Evolutionary conservation across 2,888 invertebrate species (phyloP).

Genomic region (Ennomos quercinarius): DNA sequence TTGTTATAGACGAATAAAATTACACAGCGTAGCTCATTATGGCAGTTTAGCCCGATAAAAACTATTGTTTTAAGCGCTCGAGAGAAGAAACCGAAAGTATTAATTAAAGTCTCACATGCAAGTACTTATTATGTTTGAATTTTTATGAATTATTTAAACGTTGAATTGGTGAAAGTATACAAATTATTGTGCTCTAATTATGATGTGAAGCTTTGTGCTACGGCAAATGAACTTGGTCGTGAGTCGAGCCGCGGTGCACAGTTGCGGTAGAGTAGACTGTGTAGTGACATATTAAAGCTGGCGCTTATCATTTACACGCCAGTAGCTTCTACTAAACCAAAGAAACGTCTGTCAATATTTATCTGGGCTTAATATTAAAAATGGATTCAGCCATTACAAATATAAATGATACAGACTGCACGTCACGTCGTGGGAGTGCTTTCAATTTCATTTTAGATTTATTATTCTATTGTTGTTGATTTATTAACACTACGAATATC

Average conservation of each 20-base stretch:
- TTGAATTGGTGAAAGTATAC: slow-evolving; percentile 72
- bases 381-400: slow-evolving; percentile 18
- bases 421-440: too few relatives aligned
- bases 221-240: slow-evolving; percentile 56
- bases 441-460: too few relatives aligned
- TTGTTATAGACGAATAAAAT: slow-evolving; percentile 23
- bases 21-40: slow-evolving; percentile 30
- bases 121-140: slow-evolving; percentile 56
- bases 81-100: slow-evolving; percentile 69
- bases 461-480: too few relatives aligned
- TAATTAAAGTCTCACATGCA: slow-evolving; percentile 59
- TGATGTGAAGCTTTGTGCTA: slow-evolving; percentile 66
- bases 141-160: slow-evolving; percentile 68
- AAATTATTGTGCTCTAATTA: slow-evolving; percentile 80
- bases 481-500: too few relatives aligned
- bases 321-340: slow-evolving; percentile 25
- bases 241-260: slow-evolving; percentile 20
- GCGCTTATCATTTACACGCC: slow-evolving; percentile 33
- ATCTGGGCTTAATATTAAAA: slow-evolving; percentile 7
- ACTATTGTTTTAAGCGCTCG: slow-evolving; percentile 54
- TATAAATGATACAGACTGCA: too few relatives aligned
- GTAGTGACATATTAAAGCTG: slow-evolving; percentile 38
- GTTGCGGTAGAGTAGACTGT: slow-evolving; percentile 39
- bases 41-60: slow-evolving; percentile 17
- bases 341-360: slow-evolving; percentile 12